Percentiles rank a stretch among this genome's conserved stretches.
These are phyloP conservation scores for Macrobrachium nipponense DNA, from an alignment of 1,140 invertebrate species.

Conservation along the genomic window DNA sequence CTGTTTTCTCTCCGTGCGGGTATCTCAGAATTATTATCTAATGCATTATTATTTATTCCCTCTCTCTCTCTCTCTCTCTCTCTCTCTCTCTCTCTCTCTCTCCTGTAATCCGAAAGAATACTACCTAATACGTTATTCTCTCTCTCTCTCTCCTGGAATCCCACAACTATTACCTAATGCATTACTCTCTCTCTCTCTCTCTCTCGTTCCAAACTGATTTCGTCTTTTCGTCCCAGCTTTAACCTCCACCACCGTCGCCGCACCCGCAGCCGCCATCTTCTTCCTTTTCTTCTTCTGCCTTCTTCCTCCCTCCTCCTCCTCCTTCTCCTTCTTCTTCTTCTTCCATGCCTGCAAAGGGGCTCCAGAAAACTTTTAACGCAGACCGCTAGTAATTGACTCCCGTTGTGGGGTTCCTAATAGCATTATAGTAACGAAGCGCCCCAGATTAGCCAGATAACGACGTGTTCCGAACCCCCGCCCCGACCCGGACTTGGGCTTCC, in stretches of 20 bases:
- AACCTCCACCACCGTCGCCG: background rate
- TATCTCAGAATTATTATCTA: background rate
- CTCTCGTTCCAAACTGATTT: too few species aligned
- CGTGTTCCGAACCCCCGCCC: constrained; percentile 18
- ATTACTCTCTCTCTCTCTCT: background rate
- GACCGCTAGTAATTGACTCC: constrained; percentile 57
- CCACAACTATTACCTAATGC: too few species aligned
- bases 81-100: background rate
- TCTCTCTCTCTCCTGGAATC: background rate
- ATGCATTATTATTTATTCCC: background rate
- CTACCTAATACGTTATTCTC: background rate
- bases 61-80: background rate
- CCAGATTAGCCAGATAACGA: constrained; percentile 56
- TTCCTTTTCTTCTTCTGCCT: background rate
- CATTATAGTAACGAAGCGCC: constrained; percentile 61
- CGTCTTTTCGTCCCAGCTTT: background rate
- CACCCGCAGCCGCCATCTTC: background rate
- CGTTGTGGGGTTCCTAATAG: constrained; percentile 56
- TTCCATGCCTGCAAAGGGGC: constrained; percentile 1
- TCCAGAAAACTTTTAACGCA: constrained; percentile 42
- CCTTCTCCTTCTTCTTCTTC: background rate
- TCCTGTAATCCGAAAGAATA: background rate
- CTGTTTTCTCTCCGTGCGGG: background rate
- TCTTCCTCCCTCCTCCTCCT: too few species aligned
- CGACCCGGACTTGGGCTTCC: constrained; percentile 31